Conservation (phyloP, 1,140 invertebrate genomes). For the Drosophila nasuta region DNA sequence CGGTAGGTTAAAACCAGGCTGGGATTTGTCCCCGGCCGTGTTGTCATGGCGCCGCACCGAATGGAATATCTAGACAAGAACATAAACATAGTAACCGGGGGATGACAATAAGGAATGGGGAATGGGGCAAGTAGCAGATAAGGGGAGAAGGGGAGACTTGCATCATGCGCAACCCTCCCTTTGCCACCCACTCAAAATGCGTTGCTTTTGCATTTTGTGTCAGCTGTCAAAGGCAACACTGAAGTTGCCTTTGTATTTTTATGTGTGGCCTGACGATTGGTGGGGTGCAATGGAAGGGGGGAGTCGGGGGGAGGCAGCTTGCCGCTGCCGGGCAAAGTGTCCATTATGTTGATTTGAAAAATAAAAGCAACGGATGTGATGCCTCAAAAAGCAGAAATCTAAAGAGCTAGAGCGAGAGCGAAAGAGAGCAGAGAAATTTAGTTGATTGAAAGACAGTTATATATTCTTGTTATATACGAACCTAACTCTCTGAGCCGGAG, state of each 20-base stretch:
- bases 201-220: conserved; percentile 72
- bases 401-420: neutral
- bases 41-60: conserved; percentile 1
- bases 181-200: conserved; percentile 71
- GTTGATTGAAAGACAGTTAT: conserved; percentile 77
- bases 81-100: conserved; percentile 14
- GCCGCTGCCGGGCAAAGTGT: conserved; percentile 74
- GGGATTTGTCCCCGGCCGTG: conserved; percentile 27
- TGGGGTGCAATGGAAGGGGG: neutral
- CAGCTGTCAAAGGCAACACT: conserved; percentile 78
- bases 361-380: conserved; percentile 71
- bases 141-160: conserved; percentile 1
- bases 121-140: neutral
- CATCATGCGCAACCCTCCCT: conserved; percentile 15
- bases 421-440: conserved; percentile 53
- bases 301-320: neutral
- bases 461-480: conserved; percentile 27
- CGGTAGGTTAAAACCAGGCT: conserved; percentile 66
- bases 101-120: neutral
- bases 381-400: conserved; percentile 54
- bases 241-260: conserved; percentile 77
- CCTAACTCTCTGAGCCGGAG: conserved; percentile 10
- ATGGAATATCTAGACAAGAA: conserved; percentile 11
- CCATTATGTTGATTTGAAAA: conserved; percentile 83
- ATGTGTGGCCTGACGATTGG: conserved; percentile 41